Conservation (phyloP, 2,888 invertebrate genomes). For the Agrochola macilenta region DNA sequence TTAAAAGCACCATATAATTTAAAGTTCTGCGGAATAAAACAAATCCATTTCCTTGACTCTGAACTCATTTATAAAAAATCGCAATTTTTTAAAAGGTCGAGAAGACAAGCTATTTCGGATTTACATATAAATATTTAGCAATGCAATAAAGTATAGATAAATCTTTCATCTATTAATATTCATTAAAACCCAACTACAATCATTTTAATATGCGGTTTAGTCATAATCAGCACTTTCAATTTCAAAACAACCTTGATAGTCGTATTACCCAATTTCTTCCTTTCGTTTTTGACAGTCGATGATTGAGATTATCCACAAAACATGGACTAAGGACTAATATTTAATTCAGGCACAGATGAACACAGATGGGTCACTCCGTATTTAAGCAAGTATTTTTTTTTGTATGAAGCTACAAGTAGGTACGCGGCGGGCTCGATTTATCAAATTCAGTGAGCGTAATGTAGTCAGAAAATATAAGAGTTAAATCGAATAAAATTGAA, state of each 20-base stretch:
- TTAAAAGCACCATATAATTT: too few relatives aligned
- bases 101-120: neutral
- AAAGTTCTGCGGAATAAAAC: neutral
- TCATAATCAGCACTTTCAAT: neutral
- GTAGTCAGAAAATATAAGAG: too few relatives aligned
- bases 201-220: neutral
- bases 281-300: neutral
- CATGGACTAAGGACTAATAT: neutral
- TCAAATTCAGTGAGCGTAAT: too few relatives aligned
- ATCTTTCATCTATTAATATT: constrained; percentile 1
- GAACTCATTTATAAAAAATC: neutral
- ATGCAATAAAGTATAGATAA: neutral
- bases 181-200: neutral
- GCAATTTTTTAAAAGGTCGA: neutral
- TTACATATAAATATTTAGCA: neutral
- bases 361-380: too few relatives aligned
- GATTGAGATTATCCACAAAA: neutral
- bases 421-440: too few relatives aligned
- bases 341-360: neutral
- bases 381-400: too few relatives aligned
- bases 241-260: constrained; percentile 5
- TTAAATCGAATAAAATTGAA: too few relatives aligned
- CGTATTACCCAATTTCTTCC: neutral
- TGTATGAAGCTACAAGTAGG: too few relatives aligned
- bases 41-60: neutral